Base-by-base conservation (phyloP, 2,888 invertebrate species). In the Metalampra italica region DNA sequence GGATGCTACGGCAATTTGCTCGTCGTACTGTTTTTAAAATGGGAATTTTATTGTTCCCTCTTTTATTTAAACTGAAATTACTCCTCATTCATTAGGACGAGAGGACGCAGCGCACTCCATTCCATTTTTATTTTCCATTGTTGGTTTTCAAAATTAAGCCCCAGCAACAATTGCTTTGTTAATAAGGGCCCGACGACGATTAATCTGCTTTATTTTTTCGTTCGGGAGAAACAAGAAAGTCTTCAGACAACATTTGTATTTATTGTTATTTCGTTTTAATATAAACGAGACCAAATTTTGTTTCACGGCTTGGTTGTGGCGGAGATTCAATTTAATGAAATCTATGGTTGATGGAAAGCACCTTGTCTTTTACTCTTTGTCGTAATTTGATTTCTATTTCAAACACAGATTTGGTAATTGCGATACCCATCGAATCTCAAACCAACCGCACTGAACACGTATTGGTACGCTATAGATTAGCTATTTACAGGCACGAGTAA, bases 41-140 rank as follows among this genome's bases (percentile, higher is more conserved):
- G 77, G 76, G 75, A 76, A 82, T 82, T 82, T 82, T 84, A 85
- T 86, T 84, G 82, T 83, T 77, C 79, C 69, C 76, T 72, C 79
- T 78, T 84, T 86, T 86, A 82, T 83, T 84, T 84, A 81, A 80
- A 80, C 79, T 82, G 77, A 83, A 84, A 85, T 86, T 85, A 82
- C 82, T 81, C 76, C 81, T 79, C 84, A 84, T 86, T 87, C 83
- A 87, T 86, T 84, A 84, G 79, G 75, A 69, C 60, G 66, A 72
- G 72, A 71, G 76, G 73, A 78, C 75, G 82, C 71, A 66, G 78
- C 76, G 75, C 73, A 76, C 78, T 82, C 75, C 62, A 76, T 68
- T 80, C 71, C 75, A 77, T 80, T 84, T 84, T 86, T 82, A 82
- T 82, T 79, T 82, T 78, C 78, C 83, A 85, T 85, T 86, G 86